These are phyloP conservation scores for Eolophus roseicapilla DNA, from an alignment of 2,113 vertebrate genomes.

Conservation along the genomic window DNA sequence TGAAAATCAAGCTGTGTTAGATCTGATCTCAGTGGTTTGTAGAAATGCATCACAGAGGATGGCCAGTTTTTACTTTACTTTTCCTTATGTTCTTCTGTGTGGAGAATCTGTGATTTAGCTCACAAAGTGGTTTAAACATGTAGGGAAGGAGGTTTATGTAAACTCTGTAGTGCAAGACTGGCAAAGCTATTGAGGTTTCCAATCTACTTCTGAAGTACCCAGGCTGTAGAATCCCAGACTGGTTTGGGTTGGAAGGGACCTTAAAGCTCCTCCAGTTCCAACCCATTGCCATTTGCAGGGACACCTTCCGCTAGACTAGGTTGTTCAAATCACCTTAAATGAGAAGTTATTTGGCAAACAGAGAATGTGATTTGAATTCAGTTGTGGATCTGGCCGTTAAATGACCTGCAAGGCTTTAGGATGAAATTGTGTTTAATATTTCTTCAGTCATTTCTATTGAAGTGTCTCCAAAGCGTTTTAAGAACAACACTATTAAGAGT, in stretches of 20 bases:
- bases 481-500: background rate
- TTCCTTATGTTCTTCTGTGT: background rate
- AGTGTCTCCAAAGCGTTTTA: conserved; percentile 20
- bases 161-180: background rate
- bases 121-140: background rate
- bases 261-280: background rate
- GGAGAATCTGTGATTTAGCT: background rate
- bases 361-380: background rate
- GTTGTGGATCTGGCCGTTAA: background rate
- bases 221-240: accelerated
- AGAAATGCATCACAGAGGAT: accelerated
- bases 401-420: background rate
- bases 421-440: background rate
- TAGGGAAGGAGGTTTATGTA: background rate
- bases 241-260: background rate
- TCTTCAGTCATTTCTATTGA: background rate
- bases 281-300: background rate
- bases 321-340: background rate
- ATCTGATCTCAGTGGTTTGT: background rate
- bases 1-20: background rate
- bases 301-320: background rate
- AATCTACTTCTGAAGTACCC: accelerated
- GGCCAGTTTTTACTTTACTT: accelerated
- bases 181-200: background rate
- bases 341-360: background rate